Base-by-base conservation (phyloP, 1,140 invertebrate species). In the Myzus persicae region DNA sequence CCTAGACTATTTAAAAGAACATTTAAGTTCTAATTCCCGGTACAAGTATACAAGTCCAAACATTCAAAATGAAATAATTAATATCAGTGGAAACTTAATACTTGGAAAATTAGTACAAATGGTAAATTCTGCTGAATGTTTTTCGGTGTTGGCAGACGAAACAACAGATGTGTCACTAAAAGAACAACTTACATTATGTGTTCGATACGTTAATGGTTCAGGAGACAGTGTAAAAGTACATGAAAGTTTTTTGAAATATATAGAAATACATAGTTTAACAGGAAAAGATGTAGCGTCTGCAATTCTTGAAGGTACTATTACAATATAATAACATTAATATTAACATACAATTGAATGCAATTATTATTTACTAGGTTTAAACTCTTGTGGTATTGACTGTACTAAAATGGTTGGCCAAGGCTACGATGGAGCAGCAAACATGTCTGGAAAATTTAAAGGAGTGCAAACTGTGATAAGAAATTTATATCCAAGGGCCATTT, bases 381-480 rank as follows among this genome's bases (percentile, higher is more conserved):
- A 90, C 0, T 48, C 82, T 84, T 84, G 82, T 42, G 82, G 82
- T 26, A 42, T 84, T 42, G 82, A 84, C n/a, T 93, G n/a, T 38
- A 76, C 24, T 87, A 87, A 88, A 67, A 42, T 93, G 24, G 31
- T 8, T 84, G 93, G 91, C 82, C 93, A 94, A 93, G 54, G 85
- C 1, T 94, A 94, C 59, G 93, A 94, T 93, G 93, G 48, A 1
- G 36, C 91, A 11, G 51, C 85, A 3, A 93, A 91, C 26, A 93
- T 93, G 36, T 81, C 90, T 22, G 93, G 91, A 44, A 84, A 93
- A 51, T 48, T 59, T 54, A 93, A 59, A 46, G 85, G 93, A 59
- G 93, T 93, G 5, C 91, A 88, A 42, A 40, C 76, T 81, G 1
- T 40, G 20, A 93, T 94, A 44, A 14, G 44, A 88, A 42, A 93